Evolutionary conservation across 2,888 invertebrate species (phyloP).

Genomic region (Tachina lurida): DNA sequence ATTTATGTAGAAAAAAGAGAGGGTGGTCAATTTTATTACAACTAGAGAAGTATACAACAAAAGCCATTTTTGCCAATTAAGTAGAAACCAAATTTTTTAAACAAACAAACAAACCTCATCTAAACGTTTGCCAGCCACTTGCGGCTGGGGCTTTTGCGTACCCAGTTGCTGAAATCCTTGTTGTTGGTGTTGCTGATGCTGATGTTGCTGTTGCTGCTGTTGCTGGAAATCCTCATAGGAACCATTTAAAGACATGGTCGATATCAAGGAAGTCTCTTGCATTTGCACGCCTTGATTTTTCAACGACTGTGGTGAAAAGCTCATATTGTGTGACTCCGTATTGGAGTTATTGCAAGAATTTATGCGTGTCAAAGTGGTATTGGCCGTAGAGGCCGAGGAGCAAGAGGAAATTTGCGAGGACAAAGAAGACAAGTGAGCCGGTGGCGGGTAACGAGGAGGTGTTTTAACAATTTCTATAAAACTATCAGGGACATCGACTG

Average conservation of each 20-base stretch:
- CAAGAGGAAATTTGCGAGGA: constrained; percentile 79
- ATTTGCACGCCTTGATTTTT: constrained; percentile 69
- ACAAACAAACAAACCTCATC: constrained; percentile 77
- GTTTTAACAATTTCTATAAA: constrained; percentile 93
- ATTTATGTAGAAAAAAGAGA: constrained; percentile 9
- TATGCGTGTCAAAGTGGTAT: constrained; percentile 76
- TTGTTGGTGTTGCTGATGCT: constrained; percentile 49
- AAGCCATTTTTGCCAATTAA: constrained; percentile 63
- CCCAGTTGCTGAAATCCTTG: constrained; percentile 52
- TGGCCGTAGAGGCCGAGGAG: constrained; percentile 78
- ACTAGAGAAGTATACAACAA: constrained; percentile 18
- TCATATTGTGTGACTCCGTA: constrained; percentile 65
- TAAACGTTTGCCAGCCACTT: constrained; percentile 75
- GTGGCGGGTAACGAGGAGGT: constrained; percentile 87
- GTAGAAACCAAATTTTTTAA: constrained; percentile 14
- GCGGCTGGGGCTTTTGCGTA: constrained; percentile 65
- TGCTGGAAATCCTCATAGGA: constrained; percentile 74
- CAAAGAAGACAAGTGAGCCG: constrained; percentile 81
- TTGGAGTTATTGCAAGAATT: constrained; percentile 73
- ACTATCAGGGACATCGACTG: constrained; percentile 94
- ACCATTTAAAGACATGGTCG: constrained; percentile 74
- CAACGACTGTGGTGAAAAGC: constrained; percentile 68
- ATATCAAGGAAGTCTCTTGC: constrained; percentile 75
- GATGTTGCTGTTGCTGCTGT: constrained; percentile 53
- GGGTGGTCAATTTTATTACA: constrained; percentile 28